Percentiles rank a stretch among this genome's conserved stretches.
phyloP scores from a whole-genome alignment of 2,888 invertebrate genomes.

The Boloria euphrosyne region DNA sequence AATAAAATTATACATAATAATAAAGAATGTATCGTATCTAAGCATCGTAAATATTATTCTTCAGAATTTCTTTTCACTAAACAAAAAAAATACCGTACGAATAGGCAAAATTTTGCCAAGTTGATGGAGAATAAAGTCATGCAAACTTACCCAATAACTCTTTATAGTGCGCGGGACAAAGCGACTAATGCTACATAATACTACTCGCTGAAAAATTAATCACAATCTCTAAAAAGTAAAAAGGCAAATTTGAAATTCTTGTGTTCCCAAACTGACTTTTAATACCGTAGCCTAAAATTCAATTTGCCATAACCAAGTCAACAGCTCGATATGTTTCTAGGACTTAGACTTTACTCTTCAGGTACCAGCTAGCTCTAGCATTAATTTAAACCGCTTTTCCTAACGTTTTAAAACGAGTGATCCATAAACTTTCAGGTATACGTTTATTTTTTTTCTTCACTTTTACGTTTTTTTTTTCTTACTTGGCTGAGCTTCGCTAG shows the following conservation, averaged over 20 bases:
- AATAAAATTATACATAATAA: too few relatives aligned
- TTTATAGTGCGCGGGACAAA: conserved; percentile 11
- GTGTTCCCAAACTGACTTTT: conserved; percentile 20
- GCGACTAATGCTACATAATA: conserved; percentile 10
- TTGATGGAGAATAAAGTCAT: not conserved
- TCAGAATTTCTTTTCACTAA: too few relatives aligned
- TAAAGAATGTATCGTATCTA: too few relatives aligned
- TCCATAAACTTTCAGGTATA: conserved; percentile 12
- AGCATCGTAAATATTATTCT: too few relatives aligned
- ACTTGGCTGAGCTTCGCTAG: too few relatives aligned
- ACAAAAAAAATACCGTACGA: not conserved
- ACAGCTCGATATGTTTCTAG: conserved; percentile 21
- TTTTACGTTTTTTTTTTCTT: not conserved
- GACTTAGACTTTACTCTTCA: conserved; percentile 25
- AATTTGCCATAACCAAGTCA: conserved; percentile 14
- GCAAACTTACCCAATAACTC: conserved; percentile 16
- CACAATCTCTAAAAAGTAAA: conserved; percentile 17
- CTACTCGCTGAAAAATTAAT: conserved; percentile 28
- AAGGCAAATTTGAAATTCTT: not conserved
- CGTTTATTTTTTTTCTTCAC: not conserved
- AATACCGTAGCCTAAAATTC: conserved; percentile 9
- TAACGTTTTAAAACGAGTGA: conserved; percentile 26
- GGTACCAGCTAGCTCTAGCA: conserved; percentile 30
- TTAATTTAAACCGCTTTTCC: conserved; percentile 34
- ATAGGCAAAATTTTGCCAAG: not conserved